Conservation (phyloP, 2,113 vertebrate genomes). For the Hydrochoerus hydrochaeris region DNA sequence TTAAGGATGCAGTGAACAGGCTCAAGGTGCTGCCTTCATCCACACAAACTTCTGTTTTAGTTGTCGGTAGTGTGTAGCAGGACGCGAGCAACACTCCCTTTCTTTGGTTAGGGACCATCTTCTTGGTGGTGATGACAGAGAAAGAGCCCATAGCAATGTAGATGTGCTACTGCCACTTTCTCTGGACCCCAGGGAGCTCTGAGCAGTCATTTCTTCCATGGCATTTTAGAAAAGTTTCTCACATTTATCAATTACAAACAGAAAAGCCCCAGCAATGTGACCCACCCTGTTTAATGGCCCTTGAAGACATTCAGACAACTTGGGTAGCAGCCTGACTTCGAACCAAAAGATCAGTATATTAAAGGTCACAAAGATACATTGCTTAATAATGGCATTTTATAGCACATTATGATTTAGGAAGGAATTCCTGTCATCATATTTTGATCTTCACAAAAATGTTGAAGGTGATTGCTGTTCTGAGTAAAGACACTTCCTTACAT, state of each 20-base stretch:
- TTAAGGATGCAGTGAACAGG: background rate
- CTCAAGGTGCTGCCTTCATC: background rate
- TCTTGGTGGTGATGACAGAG: background rate
- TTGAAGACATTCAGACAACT: background rate
- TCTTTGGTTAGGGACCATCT: background rate
- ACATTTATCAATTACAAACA: background rate
- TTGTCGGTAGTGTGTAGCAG: background rate
- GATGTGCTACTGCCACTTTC: too few relatives aligned
- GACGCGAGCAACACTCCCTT: background rate
- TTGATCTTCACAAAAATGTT: background rate
- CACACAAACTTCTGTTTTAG: background rate
- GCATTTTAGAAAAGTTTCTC: background rate
- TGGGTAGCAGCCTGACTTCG: background rate
- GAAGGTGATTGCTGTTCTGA: background rate
- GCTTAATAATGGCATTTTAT: background rate
- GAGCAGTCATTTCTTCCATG: background rate
- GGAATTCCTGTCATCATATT: background rate
- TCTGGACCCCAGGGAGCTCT: rapidly evolving
- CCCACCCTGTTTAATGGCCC: background rate
- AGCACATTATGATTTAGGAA: background rate
- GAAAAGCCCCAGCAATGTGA: background rate
- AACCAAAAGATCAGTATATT: background rate
- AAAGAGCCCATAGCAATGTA: background rate
- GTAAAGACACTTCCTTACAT: background rate
- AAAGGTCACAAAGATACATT: background rate